phyloP scores from a whole-genome alignment of 2,888 invertebrate species.

The Drosophila ochracea region DNA sequence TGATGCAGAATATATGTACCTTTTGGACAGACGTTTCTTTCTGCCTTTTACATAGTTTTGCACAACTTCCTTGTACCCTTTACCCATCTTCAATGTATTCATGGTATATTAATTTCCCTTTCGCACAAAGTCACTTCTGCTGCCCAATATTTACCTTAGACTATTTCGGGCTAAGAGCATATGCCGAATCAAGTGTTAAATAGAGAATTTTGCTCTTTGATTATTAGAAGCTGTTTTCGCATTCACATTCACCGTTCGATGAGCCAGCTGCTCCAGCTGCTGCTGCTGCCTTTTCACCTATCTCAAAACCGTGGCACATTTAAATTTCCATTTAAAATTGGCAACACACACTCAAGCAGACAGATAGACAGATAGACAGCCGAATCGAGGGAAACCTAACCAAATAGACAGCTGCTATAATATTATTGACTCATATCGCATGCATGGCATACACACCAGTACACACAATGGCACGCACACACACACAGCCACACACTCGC shows the following conservation, averaged over 20 bases:
- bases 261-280: constrained; percentile 2
- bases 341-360: constrained; percentile 28
- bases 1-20: not conserved
- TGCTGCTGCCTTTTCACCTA: constrained; percentile 47
- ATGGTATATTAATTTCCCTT: not conserved
- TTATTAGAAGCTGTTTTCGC: constrained; percentile 43
- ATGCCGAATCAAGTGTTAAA: constrained; percentile 1
- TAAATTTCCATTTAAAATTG: constrained; percentile 73
- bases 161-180: constrained; percentile 1
- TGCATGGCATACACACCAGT: constrained; percentile 56
- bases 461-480: constrained; percentile 21
- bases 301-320: constrained; percentile 44
- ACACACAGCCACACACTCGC: constrained; percentile 23
- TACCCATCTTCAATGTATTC: not conserved
- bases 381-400: constrained; percentile 34
- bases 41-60: accelerated
- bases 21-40: not conserved
- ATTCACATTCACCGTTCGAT: constrained; percentile 25
- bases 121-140: not conserved
- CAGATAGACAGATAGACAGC: constrained; percentile 7
- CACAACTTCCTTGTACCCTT: not conserved
- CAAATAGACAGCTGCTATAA: constrained; percentile 75
- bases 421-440: constrained; percentile 79
- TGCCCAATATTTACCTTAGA: not conserved
- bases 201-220: constrained; percentile 42